phyloP scores from a whole-genome alignment of 2,113 vertebrate species.

The Sebastes schlegelii region DNA sequence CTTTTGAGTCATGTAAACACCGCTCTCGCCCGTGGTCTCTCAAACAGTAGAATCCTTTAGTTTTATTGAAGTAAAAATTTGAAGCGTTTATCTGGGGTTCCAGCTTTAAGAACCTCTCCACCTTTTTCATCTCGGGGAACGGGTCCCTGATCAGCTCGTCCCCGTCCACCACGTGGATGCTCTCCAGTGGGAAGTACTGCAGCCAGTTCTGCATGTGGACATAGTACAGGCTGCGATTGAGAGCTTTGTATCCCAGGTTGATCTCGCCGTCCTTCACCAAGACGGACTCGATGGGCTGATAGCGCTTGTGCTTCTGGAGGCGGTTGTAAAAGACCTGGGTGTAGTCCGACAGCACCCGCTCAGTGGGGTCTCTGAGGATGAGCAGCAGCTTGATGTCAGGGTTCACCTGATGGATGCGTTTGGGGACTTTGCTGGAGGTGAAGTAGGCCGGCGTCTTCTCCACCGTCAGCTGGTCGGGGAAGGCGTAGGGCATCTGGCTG shows the following conservation, averaged over 20 bases:
- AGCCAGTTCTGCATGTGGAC: conserved; percentile 95
- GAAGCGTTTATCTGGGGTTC: conserved; percentile 92
- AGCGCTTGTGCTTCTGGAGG: conserved; percentile 93
- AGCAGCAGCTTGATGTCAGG: conserved; percentile 90
- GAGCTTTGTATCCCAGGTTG: conserved; percentile 95
- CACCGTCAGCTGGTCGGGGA: conserved; percentile 90
- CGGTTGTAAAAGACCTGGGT: conserved; percentile 97
- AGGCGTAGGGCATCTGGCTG: conserved; percentile 93
- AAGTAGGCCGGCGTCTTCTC: conserved; percentile 99
- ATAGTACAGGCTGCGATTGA: conserved; percentile 96
- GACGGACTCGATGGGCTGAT: conserved; percentile 90
- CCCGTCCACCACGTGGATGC: conserved; percentile 94
- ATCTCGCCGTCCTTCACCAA: conserved; percentile 90
- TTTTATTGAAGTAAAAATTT: conserved; percentile 98
- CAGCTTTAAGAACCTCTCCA: conserved; percentile 92
- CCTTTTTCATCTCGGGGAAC: conserved; percentile 93
- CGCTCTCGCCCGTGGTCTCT: conserved; percentile 90
- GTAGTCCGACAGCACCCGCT: conserved; percentile 96
- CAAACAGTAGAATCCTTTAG: conserved; percentile 97
- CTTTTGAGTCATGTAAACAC: conserved; percentile 96
- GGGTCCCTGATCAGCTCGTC: conserved; percentile 93
- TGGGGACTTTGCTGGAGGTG: conserved; percentile 91
- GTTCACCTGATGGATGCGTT: conserved; percentile 90
- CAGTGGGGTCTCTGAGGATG: conserved; percentile 94
- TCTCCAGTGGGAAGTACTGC: conserved; percentile 88